Base-by-base conservation (phyloP, 2,888 invertebrate species). In the Drosophila meridiana region DNA sequence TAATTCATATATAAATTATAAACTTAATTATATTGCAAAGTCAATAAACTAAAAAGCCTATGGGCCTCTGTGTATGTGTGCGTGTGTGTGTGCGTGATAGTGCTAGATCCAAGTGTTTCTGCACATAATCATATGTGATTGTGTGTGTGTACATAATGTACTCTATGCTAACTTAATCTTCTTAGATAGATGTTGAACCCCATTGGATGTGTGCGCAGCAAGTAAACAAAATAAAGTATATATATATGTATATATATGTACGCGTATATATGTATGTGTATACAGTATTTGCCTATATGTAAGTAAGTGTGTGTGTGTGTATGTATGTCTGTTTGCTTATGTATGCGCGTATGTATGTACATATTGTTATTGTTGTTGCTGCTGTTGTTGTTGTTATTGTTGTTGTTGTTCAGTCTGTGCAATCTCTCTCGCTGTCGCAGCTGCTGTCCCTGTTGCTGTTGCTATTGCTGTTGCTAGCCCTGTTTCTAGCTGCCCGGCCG, bases 161-260 rank as follows among this genome's bases (percentile, higher is more conserved):
- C 58, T 63, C 64, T 75, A 60, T 83, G 72, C 68, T 74, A 55
- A 72, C 74, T 88, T 84, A 89, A 84, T 89, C 90, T 89, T 63
- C 69, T 63, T 82, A 84, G 72, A 80, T 86, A 83, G 85, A 90
- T 85, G 89, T 88, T 90, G 90, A 90, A 85, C 86, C 86, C 88
- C 83, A 68, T 76, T 73, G 70, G 73, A 72, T 64, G 83, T 63
- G 80, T 63, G 72, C 58, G 60, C 66, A 55, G 59, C 28, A 69
- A 70, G 86, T 89, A 87, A 85, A 88, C 78, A 85, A 82, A 82
- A 88, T 74, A 61, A 68, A 70, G 20, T 32, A 11, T 47, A 52
- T 32, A 32, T 40, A 26, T 52, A n/a, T 43, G 36, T 36, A 26
- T 43, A 14, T 38, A 28, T 32, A 5, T n/a, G 5, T 32, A 30